These are phyloP conservation scores for Andinoacara biseriatus DNA, from an alignment of 2,113 vertebrate species.

Conservation along the genomic window DNA sequence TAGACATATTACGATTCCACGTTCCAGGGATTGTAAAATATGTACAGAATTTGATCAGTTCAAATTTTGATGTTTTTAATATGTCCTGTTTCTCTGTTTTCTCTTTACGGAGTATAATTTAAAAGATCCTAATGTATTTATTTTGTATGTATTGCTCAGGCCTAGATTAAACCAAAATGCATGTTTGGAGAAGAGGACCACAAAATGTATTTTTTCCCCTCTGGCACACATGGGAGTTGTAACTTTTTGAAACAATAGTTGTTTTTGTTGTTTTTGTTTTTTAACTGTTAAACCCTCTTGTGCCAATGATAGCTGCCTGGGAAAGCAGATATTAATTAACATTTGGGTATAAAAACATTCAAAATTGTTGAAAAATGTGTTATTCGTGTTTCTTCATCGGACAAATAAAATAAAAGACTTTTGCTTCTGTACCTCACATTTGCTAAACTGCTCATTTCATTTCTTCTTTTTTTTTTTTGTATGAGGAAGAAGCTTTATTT, in stretches of 20 bases:
- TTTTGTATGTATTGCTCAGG: constrained; percentile 14
- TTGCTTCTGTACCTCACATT: constrained; percentile 3
- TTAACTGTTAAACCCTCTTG: constrained; percentile 28
- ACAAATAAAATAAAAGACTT: constrained; percentile 45
- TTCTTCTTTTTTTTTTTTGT: no score
- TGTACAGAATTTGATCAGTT: constrained; percentile 50
- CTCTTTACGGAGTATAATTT: constrained; percentile 8
- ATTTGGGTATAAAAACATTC: constrained; percentile 15
- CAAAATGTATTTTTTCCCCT: not conserved
- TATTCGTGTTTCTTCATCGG: not conserved
- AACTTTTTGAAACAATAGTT: not conserved
- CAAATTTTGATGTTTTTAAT: constrained; percentile 16
- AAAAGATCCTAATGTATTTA: constrained; percentile 13
- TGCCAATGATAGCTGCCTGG: constrained; percentile 66
- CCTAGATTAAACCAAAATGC: not conserved
- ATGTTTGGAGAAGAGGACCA: not conserved
- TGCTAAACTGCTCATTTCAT: not conserved
- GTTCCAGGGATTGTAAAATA: constrained; percentile 41
- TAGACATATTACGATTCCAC: constrained; percentile 2
- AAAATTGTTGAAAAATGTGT: constrained; percentile 8
- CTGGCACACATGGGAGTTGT: not conserved
- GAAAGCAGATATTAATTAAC: constrained; percentile 21
- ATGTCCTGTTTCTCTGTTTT: constrained; percentile 17
- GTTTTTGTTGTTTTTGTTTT: no score
- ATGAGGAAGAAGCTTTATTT: constrained; percentile 88